Percentiles rank a stretch among this genome's conserved stretches.
Evolutionary conservation across 2,113 vertebrate species (phyloP).

Genomic region (Hymenochirus boettgeri): DNA sequence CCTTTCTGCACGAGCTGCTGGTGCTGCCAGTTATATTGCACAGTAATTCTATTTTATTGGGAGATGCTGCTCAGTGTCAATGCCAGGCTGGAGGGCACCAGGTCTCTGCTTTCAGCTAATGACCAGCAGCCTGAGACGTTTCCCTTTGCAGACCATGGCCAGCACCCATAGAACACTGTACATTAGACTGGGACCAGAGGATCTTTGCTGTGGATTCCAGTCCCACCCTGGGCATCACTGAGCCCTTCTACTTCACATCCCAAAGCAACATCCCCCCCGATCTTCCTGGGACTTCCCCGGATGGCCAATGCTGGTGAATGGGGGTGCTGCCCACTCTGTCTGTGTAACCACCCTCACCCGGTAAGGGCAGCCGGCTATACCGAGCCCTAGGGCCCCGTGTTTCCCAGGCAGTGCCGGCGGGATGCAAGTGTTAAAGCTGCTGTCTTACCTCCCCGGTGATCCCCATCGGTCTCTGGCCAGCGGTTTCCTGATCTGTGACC

Average conservation of each 20-base stretch:
- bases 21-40: background rate
- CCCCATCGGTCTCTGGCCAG: conserved; percentile 52
- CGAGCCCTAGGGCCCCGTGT: conserved; percentile 31
- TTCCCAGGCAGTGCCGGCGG: conserved; percentile 54
- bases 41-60: background rate
- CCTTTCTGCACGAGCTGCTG: background rate
- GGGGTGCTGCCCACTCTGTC: conserved; percentile 11
- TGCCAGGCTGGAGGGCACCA: too few species aligned
- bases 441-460: conserved; percentile 52
- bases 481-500: conserved; percentile 65
- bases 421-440: conserved; percentile 54
- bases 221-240: background rate
- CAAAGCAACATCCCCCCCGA: too few species aligned
- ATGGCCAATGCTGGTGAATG: background rate
- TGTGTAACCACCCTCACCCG: too few species aligned
- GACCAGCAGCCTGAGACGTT: background rate
- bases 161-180: background rate
- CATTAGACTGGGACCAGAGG: background rate
- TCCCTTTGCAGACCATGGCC: too few species aligned
- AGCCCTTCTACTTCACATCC: background rate
- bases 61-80: too few species aligned
- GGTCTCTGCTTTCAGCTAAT: background rate
- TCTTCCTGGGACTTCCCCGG: background rate
- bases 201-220: conserved; percentile 26
- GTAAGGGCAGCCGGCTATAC: too few species aligned